phyloP scores from a whole-genome alignment of 2,113 vertebrate species.

The Tyrannus savana region DNA sequence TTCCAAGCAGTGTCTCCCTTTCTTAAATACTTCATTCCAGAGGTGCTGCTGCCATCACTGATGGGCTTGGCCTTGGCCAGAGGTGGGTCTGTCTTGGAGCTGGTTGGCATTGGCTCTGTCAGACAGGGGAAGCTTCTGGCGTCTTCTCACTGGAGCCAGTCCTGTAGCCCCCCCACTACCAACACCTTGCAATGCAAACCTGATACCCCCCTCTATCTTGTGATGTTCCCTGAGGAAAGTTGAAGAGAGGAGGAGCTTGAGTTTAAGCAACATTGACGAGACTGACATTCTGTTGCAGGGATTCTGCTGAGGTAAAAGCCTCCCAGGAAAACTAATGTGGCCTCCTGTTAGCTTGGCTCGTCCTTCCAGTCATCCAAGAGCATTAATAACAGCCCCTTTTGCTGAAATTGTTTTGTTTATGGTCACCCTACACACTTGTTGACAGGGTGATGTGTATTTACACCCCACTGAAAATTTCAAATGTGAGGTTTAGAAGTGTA shows the following conservation, averaged over 20 bases:
- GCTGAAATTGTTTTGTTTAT: not conserved
- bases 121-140: not conserved
- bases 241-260: not conserved
- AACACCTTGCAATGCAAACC: not conserved
- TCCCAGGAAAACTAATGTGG: not conserved
- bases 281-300: not conserved
- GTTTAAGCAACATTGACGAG: not conserved
- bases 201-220: not conserved
- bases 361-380: not conserved
- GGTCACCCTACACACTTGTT: not conserved
- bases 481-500: not conserved
- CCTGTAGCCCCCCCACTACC: rapidly evolving
- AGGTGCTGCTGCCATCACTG: not conserved
- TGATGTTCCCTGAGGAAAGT: not conserved
- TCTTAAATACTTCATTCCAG: not conserved
- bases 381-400: not conserved
- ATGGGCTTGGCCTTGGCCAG: not conserved
- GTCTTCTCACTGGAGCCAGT: not conserved
- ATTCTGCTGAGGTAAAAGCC: not conserved
- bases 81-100: not conserved
- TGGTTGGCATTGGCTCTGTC: not conserved
- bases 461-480: not conserved
- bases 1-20: not conserved
- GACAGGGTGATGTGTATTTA: not conserved
- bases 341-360: not conserved